Evolutionary conservation across 2,113 vertebrate genomes (phyloP).

Genomic region (Neofelis nebulosa): DNA sequence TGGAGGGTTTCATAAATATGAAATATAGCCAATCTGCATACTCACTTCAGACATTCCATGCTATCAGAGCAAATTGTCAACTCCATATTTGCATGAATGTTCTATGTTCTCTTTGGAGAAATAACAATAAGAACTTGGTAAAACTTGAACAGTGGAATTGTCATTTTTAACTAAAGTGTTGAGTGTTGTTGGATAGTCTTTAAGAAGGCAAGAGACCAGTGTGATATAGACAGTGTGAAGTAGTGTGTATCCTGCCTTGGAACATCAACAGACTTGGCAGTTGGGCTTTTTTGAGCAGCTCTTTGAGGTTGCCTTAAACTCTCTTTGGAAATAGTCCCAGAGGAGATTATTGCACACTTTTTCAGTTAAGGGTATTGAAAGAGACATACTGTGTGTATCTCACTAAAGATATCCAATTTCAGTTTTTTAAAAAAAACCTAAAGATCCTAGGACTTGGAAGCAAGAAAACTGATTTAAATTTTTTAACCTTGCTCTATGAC

Average conservation of each 20-base stretch:
- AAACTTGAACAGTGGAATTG: neutral
- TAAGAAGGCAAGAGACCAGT: neutral
- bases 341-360: neutral
- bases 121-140: neutral
- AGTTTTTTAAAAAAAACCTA: neutral
- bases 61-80: neutral
- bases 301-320: neutral
- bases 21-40: neutral
- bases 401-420: neutral
- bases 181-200: neutral
- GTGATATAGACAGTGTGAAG: neutral
- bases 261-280: neutral
- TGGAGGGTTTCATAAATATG: neutral
- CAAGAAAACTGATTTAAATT: neutral
- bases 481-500: neutral
- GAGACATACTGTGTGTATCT: neutral
- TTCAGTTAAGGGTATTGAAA: neutral
- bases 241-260: neutral
- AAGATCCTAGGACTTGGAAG: neutral
- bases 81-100: neutral
- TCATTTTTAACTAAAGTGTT: neutral
- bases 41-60: neutral
- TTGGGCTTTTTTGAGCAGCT: neutral
- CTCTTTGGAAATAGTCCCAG: neutral
- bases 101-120: neutral